Base-by-base conservation (phyloP, 2,888 invertebrate species). In the Rhamnusium bicolor region DNA sequence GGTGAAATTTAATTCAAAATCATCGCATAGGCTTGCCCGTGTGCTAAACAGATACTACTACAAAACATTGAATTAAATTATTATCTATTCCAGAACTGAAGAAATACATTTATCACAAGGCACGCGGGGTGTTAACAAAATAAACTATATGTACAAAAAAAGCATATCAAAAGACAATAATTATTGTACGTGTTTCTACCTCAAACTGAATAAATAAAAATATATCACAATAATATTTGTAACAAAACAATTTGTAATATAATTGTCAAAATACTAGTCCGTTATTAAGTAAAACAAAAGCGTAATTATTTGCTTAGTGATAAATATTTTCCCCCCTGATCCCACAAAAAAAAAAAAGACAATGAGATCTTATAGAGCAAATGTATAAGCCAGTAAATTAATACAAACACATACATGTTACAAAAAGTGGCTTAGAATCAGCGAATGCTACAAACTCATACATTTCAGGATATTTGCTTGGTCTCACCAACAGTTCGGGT, bases 21-120 rank as follows among this genome's bases (percentile, higher is more conserved):
- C 49, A 32, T 40, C 14, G 14, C 47, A 32, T 65, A 16, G 14
- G 65, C 53, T 65, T 65, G 53, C 65, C 19, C 29, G 29, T 32
- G 53, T 51, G 49, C 49, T 47, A 65, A 32, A n/a, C n/a, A n/a
- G n/a, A 65, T 32, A 65, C 47, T 65, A 65, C 53, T 16, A 19
- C 19, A 51, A 69, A 58, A 69, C 53, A 58, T 60, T 63, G 69
- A 58, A 58, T 58, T 58, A 58, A 67, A 73, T 73, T 73, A 69
- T 54, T 49, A 67, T 71, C 63, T 65, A 66, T 71, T 12, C 65
- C 66, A 65, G 71, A 71, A 68, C 72, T 74, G 76, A 79, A 81
- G 80, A 81, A 82, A 82, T 81, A 80, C 74, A 62, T 80, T 81
- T 81, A 81, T 80, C 81, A 82, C 81, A 82, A 82, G 80, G 80